A percentile compares a stretch with the other conserved stretches of the same genome.
phyloP scores from a whole-genome alignment of 1,140 invertebrate genomes.

The Drosophila setifemur region DNA sequence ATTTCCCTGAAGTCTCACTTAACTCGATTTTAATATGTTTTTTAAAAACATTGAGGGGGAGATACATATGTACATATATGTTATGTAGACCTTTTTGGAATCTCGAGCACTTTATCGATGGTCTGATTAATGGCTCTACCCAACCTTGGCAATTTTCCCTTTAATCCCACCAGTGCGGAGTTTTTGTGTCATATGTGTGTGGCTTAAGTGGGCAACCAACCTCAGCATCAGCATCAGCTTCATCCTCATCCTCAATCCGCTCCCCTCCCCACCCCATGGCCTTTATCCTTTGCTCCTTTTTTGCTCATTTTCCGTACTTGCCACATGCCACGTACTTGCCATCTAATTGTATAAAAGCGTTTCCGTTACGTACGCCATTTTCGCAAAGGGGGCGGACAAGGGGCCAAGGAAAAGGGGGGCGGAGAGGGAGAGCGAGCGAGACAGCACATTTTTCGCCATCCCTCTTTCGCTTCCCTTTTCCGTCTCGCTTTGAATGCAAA shows the following conservation, averaged over 20 bases:
- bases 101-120: too few species aligned
- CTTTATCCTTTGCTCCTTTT: constrained; percentile 2
- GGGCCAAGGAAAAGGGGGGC: neutral
- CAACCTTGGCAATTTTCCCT: neutral
- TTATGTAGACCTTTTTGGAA: too few species aligned
- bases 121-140: too few species aligned
- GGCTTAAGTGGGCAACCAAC: neutral
- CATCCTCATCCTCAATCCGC: neutral
- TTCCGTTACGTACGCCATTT: constrained; percentile 79
- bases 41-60: too few species aligned
- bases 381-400: constrained; percentile 14
- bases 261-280: neutral
- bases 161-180: neutral
- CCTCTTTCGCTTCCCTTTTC: neutral
- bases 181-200: constrained; percentile 12
- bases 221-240: neutral
- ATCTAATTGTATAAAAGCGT: constrained; percentile 80
- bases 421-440: neutral
- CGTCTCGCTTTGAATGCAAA: constrained; percentile 16
- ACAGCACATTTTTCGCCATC: neutral
- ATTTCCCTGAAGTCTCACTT: neutral
- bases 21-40: too few species aligned
- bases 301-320: constrained; percentile 16
- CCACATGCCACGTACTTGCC: constrained; percentile 62
- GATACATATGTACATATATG: too few species aligned